These are phyloP conservation scores for Parthenolecanium corni DNA, from an alignment of 2,888 invertebrate genomes.

Conservation along the genomic window DNA sequence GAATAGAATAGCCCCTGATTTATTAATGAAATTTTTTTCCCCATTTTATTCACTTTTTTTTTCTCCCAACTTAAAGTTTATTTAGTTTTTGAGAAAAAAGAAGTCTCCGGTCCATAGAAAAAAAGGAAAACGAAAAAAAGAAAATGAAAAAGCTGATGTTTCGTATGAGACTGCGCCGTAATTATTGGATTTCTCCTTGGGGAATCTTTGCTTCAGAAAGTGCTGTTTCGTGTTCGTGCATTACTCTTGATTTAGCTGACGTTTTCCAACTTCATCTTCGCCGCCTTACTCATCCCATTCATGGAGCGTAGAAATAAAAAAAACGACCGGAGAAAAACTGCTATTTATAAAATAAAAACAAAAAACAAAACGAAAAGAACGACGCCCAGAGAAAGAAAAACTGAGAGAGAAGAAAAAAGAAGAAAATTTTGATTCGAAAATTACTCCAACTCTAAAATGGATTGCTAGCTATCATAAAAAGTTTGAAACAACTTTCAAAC, in stretches of 20 bases:
- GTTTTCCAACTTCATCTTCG: constrained; percentile 25
- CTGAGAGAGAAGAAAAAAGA: no score
- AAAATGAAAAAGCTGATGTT: constrained; percentile 21
- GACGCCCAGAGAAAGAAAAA: no score
- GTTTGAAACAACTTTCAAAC: no score
- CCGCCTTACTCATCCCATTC: background rate
- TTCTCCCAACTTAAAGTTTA: constrained; percentile 1
- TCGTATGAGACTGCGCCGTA: constrained; percentile 27
- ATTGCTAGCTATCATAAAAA: no score
- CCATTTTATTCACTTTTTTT: background rate
- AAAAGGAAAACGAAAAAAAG: background rate
- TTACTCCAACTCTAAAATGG: no score
- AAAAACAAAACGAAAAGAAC: background rate
- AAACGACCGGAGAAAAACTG: constrained; percentile 3
- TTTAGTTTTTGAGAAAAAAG: constrained; percentile 25
- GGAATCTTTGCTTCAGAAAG: constrained; percentile 32
- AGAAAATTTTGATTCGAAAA: no score
- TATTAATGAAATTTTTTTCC: constrained; percentile 23
- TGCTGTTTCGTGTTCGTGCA: constrained; percentile 36
- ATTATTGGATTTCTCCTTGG: constrained; percentile 27
- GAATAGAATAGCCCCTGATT: constrained; percentile 22
- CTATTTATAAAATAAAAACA: constrained; percentile 15
- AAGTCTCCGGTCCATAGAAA: constrained; percentile 12
- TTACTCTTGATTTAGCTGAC: constrained; percentile 36
- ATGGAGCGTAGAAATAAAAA: background rate